Conservation (phyloP, 2,113 vertebrate species). For the Microcebus jonahi region DNA sequence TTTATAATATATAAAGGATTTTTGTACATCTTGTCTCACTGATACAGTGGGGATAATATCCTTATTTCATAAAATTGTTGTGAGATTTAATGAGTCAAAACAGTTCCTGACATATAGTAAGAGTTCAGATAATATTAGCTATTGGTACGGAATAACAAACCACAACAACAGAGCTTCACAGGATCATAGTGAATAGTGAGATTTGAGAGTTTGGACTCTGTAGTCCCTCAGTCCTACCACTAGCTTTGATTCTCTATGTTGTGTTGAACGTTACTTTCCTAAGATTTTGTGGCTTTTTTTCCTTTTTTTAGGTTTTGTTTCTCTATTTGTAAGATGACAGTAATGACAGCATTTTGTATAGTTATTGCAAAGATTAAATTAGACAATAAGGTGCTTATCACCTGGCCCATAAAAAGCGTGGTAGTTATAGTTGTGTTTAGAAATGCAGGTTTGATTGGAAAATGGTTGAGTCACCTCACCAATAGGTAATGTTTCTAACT, state of each 20-base stretch:
- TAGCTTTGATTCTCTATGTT: neutral
- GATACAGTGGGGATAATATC: neutral
- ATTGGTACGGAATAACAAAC: neutral
- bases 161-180: neutral
- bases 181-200: neutral
- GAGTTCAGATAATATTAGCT: neutral
- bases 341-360: neutral
- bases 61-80: neutral
- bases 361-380: neutral
- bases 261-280: neutral
- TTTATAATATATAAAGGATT: neutral
- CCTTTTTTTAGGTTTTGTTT: neutral
- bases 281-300: neutral
- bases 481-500: neutral
- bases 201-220: neutral
- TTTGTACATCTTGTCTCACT: constrained; percentile 15
- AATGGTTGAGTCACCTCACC: neutral
- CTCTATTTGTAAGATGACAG: neutral
- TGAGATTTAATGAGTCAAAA: neutral
- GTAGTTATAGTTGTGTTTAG: neutral
- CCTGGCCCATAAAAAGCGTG: neutral
- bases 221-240: neutral
- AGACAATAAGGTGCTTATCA: neutral
- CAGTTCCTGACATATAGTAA: neutral
- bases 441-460: neutral